Base-by-base conservation (phyloP, 2,113 vertebrate genomes). In the Hylia prasina region DNA sequence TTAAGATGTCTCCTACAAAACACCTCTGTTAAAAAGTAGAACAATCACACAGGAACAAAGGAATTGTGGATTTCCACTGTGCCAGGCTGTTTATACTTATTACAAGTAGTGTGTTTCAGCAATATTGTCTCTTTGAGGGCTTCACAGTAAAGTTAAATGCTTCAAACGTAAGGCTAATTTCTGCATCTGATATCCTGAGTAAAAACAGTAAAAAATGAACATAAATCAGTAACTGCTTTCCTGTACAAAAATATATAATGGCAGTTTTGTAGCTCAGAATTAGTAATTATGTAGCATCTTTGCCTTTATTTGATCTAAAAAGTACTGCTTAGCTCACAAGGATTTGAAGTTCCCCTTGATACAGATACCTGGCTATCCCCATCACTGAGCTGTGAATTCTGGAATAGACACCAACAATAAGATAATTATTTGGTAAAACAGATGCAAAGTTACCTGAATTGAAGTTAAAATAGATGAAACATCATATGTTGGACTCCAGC, bases 401-500 rank as follows among this genome's bases (percentile, higher is more conserved):
- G 42, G 30, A 88, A 45, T 0, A 57, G 12, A 63, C 19, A 69
- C n/a, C 45, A 66, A 33, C 15, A 77, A 2, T 35, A 89, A 9
- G 15, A 9, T 5, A 33, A 64, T 23, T 22, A 66, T 39, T 90
- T 80, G 35, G 30, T 77, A 61, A 56, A 92, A 31, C 0, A 79
- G 31, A 56, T 30, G n/a, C 8, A 51, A 66, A 95, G 95, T 96
- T 93, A 99, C 99, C 99, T 99, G 99, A 98, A 99, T 99, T 89
- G 99, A 99, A 84, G 99, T 99, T 98, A 99, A 98, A 98, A 99
- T 99, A 97, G 99, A 99, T 66, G 99, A 99, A 57, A 99, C 99
- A 70, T 99, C 99, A 0, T 99, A 99, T 10, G 99, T 99, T 80
- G 99, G 99, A 97, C 99, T 99, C 99, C 99, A 99, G 94, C 99